Evolutionary conservation across 2,888 invertebrate genomes (phyloP), one percentile per base, ranked within the genome.

Genomic region (Microplitis manilae): DNA sequence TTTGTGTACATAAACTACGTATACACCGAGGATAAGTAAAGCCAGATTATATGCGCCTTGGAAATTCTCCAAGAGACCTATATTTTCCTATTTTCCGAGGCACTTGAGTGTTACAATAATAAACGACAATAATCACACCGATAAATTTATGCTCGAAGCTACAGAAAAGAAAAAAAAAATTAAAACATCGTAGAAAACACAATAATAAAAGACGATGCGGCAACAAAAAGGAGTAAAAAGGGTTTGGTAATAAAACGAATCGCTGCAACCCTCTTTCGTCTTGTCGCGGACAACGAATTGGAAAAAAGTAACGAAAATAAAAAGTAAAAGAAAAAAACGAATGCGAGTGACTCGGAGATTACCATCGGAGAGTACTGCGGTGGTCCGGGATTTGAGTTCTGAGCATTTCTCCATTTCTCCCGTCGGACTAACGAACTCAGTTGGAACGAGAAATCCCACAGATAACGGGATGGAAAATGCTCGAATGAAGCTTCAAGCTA

Each of bases 391-490:
- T 79, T 80, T 76, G 59, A 75, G 76, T 70, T 79, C 77, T 75
- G 74, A 78, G 30, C 30, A 68, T 61, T 6, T 68, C 70, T 65
- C 30, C 78, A 82, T 80, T 79, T 81, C 75, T 81, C 82, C 82
- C 83, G 84, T 82, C 74, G 78, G 83, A 82, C 84, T 86, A 87
- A 87, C 86, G 85, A 86, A 86, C 81, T 82, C 59, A 77, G 75
- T 72, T 70, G 75, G 79, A 83, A 82, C 79, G 80, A 79, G 84
- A 81, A 84, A 84, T 85, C 85, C 84, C 80, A 39, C 84, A 86
- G 86, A 88, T 88, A 88, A 86, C 86, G 81, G 84, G 79, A 85
- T 82, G 85, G 86, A 84, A 85, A 87, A 86, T 83, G 84, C 82
- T 83, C 86, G 85, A 84, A 86, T 85, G 80, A 84, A 81, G 80